Base-by-base conservation (phyloP, 2,113 vertebrate genomes). In the Myrmecobius fasciatus region DNA sequence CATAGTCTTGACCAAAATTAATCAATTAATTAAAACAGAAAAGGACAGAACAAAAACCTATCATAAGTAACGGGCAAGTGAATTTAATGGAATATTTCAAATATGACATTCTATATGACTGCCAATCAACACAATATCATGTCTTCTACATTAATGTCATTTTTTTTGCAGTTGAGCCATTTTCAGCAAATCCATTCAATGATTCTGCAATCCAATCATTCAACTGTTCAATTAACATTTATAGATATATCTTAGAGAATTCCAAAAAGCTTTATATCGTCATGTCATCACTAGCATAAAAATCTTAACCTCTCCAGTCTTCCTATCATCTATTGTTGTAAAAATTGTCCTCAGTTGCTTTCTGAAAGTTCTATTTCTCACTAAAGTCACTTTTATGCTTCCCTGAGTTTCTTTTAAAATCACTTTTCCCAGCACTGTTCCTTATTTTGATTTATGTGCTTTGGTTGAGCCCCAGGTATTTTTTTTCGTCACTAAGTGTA, bases 321-420 rank as follows among this genome's bases (percentile, higher is more conserved):
- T 94, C 95, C 95, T 93, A 94, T 98, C 97, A 94, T 91, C 94
- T 94, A 89, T 56, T 2, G 67, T 2, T 83, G 17, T 96, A 95
- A 97, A 95, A 92, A n/a, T 91, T 93, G 52, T 92, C 91, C 96
- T 7, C 49, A 90, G 90, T 83, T 11, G 52, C 94, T 95, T 88
- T 36, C 95, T 92, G 95, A 95, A 96, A 96, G 93, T 2, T 92
- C 60, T 96, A 9, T 97, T 97, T 97, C 96, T 95, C 98, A 96
- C 96, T 83, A 60, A 0, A 22, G 97, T 36, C 53, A 3, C 12
- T 53, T 43, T 1, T 53, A 91, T 53, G 28, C 90, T 54, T 93
- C 96, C 92, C 89, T 96, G 91, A 43, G 51, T 90, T 97, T 98
- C 94, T 97, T 96, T 92, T 96, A 91, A 96, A 97, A 95, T 91